phyloP scores from a whole-genome alignment of 2,113 vertebrate species.

The Chionis minor region DNA sequence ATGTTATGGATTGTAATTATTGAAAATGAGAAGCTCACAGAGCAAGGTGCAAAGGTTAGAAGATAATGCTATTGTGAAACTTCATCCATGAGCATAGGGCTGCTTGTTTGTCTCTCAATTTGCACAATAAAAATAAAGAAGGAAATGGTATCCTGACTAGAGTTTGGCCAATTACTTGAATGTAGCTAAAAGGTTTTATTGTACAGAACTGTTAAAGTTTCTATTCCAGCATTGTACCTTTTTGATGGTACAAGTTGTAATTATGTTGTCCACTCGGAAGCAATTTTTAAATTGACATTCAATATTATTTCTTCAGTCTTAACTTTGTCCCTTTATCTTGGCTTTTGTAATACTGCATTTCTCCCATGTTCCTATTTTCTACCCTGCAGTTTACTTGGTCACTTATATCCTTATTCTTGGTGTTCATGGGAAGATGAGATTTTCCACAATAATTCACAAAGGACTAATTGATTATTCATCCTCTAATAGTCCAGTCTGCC shows the following conservation, averaged over 20 bases:
- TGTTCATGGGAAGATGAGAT: background rate
- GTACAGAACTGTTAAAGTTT: background rate
- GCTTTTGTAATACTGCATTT: background rate
- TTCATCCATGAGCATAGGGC: background rate
- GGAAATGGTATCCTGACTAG: background rate
- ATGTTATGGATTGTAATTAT: background rate
- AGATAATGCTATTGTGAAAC: background rate
- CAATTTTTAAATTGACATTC: background rate
- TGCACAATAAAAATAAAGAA: background rate
- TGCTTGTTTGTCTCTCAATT: background rate
- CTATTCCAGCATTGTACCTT: background rate
- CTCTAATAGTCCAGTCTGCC: background rate
- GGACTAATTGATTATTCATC: background rate
- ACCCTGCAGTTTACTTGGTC: background rate
- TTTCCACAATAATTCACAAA: background rate
- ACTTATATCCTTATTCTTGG: background rate
- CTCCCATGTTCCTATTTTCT: background rate
- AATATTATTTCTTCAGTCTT: background rate
- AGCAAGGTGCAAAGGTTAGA: background rate
- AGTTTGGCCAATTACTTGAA: background rate
- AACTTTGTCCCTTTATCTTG: background rate
- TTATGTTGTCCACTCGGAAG: background rate
- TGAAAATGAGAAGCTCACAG: background rate
- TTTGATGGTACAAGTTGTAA: background rate
- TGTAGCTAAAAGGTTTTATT: background rate